Base-by-base conservation (phyloP, 2,888 invertebrate genomes). In the Lycophotia porphyrea region DNA sequence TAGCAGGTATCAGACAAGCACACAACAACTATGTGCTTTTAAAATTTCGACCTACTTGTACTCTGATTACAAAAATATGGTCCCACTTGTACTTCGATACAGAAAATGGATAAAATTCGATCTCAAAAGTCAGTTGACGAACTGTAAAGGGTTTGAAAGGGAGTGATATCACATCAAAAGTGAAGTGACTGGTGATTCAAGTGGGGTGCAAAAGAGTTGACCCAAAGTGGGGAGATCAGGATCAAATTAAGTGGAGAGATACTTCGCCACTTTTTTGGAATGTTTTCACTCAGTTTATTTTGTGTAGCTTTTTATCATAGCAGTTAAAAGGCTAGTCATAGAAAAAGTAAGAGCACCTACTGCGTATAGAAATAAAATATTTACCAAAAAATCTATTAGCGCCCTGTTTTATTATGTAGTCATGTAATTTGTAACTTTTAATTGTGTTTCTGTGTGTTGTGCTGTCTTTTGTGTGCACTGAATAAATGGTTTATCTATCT, bases 141-240 rank as follows among this genome's bases (percentile, higher is more conserved):
- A n/a, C 27, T n/a, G 21, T 49, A 52, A 34, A 39, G 47, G 36
- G 21, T 21, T 44, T n/a, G 9, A n/a, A 58, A 66, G 13, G 24
- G 42, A 34, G n/a, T n/a, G n/a, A n/a, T n/a, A 76, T 27, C 49
- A 8, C 24, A 34, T 74, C 9, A 39, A 44, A 77, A 55, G 36
- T 78, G 21, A 39, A 78, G 21, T 52, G 31, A 44, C 44, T 68
- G 36, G 21, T 49, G 31, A n/a, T 44, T 61, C 34, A 60, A 76
- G 47, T 58, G 39, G 39, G 60, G 66, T 39, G n/a, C 42, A 13
- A 47, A 75, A 34, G 24, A 36, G 1, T 39, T n/a, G 8, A 24
- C 1, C 34, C 7, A 36, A 58, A 74, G 47, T 66, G 71, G n/a
- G 2, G 34, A 13, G 58, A 42, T 60, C 24, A n/a, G 24, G 34